Base-by-base conservation (phyloP, 2,888 invertebrate genomes). In the Cantharis flavilabris region DNA sequence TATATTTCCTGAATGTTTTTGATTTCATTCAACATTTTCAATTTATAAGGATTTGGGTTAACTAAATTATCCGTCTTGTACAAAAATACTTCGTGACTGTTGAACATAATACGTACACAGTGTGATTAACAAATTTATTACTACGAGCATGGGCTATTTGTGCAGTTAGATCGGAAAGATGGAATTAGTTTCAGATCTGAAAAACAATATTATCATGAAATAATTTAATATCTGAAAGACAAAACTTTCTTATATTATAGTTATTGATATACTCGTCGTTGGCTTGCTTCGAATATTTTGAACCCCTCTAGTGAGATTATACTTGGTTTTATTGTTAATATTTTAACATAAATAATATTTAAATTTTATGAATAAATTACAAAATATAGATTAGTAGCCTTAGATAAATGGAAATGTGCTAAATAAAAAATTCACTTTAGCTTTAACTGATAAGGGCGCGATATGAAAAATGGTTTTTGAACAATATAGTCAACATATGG, bases 401-500 rank as follows among this genome's bases (percentile, higher is more conserved):
- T 49, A 49, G 49, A 49, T 49, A 49, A 49, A 49, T 49, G 49
- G n/a, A 49, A 49, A 49, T 49, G 13, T n/a, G 49, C 49, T 49
- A 49, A 49, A 49, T 49, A 49, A 49, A 49, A 49, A 49, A n/a
- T 49, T 49, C 49, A 49, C 49, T 49, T 49, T 49, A 49, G 49
- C 49, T 49, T 67, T 67, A 26, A 23, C 65, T 67, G 65, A 67
- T 67, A 67, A 67, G 23, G 64, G 20, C 11, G 23, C n/a, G 23
- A 67, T 67, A 67, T n/a, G 26, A 64, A 64, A 64, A 64, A 64
- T 64, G 20, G 26, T 67, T 67, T 67, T 67, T 67, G 65, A 67
- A 67, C 65, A 67, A 67, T 67, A 26, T 67, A 67, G n/a, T 26
- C 23, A 67, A 23, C 65, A 67, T 67, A 67, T 67, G 65, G 65